These are phyloP conservation scores for Pelodytes ibericus DNA, from an alignment of 2,797 vertebrate species.

Conservation along the genomic window DNA sequence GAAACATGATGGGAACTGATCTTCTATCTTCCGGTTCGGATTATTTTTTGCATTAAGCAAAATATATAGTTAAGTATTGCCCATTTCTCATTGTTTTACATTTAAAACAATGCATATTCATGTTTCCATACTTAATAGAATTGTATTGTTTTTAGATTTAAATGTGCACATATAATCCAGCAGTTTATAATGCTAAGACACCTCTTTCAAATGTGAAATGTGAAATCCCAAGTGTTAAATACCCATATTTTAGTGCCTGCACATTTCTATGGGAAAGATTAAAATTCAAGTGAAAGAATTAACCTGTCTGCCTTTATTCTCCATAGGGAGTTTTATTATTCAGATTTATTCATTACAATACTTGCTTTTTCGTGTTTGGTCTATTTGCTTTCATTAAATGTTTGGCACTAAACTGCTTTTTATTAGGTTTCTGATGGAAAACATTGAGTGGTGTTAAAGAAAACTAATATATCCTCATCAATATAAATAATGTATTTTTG, in stretches of 20 bases:
- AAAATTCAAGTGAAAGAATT: slow-evolving; percentile 71
- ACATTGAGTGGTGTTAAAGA: slow-evolving; percentile 39
- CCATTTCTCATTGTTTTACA: neutral
- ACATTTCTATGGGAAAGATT: slow-evolving; percentile 58
- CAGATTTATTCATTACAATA: slow-evolving; percentile 72
- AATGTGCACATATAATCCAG: slow-evolving; percentile 23
- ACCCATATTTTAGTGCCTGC: slow-evolving; percentile 47
- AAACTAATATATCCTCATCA: slow-evolving; percentile 54
- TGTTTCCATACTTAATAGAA: neutral
- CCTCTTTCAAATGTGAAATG: slow-evolving; percentile 47
- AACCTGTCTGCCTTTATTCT: slow-evolving; percentile 64
- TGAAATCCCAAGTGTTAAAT: slow-evolving; percentile 59
- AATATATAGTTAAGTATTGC: too few species aligned
- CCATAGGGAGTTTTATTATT: slow-evolving; percentile 68
- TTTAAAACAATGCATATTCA: neutral
- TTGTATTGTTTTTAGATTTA: slow-evolving; percentile 26
- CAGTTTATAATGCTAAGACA: neutral
- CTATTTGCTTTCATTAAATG: slow-evolving; percentile 69
- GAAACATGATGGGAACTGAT: too few species aligned
- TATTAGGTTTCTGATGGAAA: slow-evolving; percentile 56
- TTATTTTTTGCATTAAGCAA: too few species aligned
- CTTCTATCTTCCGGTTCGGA: too few species aligned
- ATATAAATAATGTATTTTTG: slow-evolving; percentile 44
- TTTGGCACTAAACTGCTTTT: slow-evolving; percentile 60
- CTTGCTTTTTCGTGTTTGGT: slow-evolving; percentile 63